Base-by-base conservation (phyloP, 2,113 vertebrate genomes). In the Halichoeres trimaculatus region DNA sequence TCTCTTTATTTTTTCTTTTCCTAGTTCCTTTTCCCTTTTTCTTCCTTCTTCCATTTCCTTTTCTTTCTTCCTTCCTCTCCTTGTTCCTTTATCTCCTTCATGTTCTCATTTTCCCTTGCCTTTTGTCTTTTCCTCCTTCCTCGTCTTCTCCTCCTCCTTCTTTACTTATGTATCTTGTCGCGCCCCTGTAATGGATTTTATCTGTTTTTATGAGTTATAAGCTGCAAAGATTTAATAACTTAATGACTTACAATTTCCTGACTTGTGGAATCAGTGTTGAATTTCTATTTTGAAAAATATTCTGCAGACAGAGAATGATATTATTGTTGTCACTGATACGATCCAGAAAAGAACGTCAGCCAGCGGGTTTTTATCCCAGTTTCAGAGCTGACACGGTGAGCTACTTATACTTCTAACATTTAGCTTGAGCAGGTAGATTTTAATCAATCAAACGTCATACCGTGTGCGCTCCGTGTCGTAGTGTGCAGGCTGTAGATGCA, bases 361-460 rank as follows among this genome's bases (percentile, higher is more conserved):
- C 56, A 19, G 1, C 50, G 45, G 71, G 8, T 8, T n/a, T 68
- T 4, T 26, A 41, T 76, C 26, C 36, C 40, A 20, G 30, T 53
- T 55, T 74, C 20, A 34, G 11, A 36, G 26, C 47, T 60, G 34
- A 70, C 43, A 70, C 70, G 20, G 19, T 36, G 45, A 62, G 64
- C 40, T 51, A 10, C 40, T 74, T 68, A 69, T 73, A 65, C 55
- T 43, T 36, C 45, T 22, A 57, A 66, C 70, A 66, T 72, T 79
- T 63, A 80, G 53, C 57, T 78, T 69, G 36, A 72, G 81, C 72
- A 78, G 60, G 53, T 87, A 45, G 35, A 65, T 80, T 84, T 67
- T 34, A 83, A 79, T 89, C 87, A 91, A 67, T 87, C 74, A 76
- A 22, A 74, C 35, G 14, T 60, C 59, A 56, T 77, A 69, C 66